A percentile compares a stretch with the other conserved stretches of the same genome.
Conservation (phyloP, 1,140 invertebrate genomes). For the Ephestia elutella region DNA sequence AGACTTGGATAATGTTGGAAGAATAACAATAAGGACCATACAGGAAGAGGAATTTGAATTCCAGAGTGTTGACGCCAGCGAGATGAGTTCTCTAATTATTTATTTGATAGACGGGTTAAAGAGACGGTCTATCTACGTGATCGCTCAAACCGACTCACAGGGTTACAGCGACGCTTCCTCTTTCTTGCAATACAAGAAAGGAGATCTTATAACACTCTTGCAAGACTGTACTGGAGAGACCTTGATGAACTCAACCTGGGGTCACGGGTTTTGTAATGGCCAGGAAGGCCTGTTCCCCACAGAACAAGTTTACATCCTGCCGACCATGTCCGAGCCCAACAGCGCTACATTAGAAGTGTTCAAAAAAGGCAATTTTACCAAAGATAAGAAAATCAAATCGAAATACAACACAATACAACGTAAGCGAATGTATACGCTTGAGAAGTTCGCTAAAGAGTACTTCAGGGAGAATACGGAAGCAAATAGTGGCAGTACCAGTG, state of each 20-base stretch:
- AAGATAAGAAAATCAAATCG: constrained; percentile 52
- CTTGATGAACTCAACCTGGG: constrained; percentile 84
- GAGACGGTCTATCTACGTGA: constrained; percentile 87
- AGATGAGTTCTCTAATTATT: constrained; percentile 88
- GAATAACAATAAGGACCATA: constrained; percentile 86
- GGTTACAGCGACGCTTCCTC: constrained; percentile 75
- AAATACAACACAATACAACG: constrained; percentile 76
- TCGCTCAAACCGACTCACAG: constrained; percentile 80
- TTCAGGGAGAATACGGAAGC: constrained; percentile 78
- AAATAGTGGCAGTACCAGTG: constrained; percentile 76
- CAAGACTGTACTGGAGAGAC: constrained; percentile 84
- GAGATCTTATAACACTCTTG: constrained; percentile 89
- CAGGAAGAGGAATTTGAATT: constrained; percentile 93
- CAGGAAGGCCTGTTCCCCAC: constrained; percentile 89
- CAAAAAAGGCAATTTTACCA: constrained; percentile 74
- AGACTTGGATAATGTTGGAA: constrained; percentile 73
- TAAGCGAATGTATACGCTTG: constrained; percentile 85
- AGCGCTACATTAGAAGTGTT: constrained; percentile 74
- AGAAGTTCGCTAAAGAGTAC: constrained; percentile 87
- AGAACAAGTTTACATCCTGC: constrained; percentile 90
- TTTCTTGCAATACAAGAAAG: constrained; percentile 82
- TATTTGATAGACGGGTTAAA: constrained; percentile 91
- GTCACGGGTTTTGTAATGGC: constrained; percentile 80
- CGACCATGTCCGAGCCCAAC: constrained; percentile 86
- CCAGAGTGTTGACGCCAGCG: constrained; percentile 90